Evolutionary conservation across 2,888 invertebrate genomes (phyloP).

Genomic region (Mongoloraphidia duomilia): DNA sequence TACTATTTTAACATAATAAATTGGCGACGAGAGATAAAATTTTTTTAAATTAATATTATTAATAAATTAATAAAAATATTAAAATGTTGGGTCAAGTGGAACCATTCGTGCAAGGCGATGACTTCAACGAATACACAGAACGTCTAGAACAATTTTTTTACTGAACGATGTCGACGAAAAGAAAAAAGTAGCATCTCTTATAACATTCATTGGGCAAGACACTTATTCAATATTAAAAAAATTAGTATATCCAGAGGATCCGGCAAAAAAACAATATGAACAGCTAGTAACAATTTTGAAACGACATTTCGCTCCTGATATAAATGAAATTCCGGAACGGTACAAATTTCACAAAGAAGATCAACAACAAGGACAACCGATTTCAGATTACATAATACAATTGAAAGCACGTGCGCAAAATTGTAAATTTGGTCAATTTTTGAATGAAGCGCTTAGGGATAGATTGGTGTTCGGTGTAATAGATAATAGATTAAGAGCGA

Average conservation of each 20-base stretch:
- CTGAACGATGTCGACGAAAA: no score
- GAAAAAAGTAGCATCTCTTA: background rate
- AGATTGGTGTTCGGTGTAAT: constrained; percentile 12
- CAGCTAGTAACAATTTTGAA: background rate
- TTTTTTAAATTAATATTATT: no score
- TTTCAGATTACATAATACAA: constrained; percentile 12
- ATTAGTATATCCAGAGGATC: background rate
- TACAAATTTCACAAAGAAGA: constrained; percentile 13
- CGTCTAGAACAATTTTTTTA: no score
- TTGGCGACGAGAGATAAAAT: no score
- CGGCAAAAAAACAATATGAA: background rate
- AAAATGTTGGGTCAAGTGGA: no score
- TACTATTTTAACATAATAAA: no score
- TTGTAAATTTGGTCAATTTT: constrained; percentile 12
- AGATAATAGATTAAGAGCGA: constrained; percentile 10
- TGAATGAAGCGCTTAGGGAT: constrained; percentile 12
- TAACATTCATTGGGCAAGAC: background rate
- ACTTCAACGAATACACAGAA: no score
- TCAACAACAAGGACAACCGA: constrained; percentile 11
- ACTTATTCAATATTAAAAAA: background rate
- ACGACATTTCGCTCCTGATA: background rate
- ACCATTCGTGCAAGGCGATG: no score
- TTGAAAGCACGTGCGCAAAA: constrained; percentile 10
- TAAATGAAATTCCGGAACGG: constrained; percentile 11
- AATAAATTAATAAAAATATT: no score